phyloP scores from a whole-genome alignment of 53 echinoderm and acorn worm genomes.

The Mesocentrotus franciscanus region DNA sequence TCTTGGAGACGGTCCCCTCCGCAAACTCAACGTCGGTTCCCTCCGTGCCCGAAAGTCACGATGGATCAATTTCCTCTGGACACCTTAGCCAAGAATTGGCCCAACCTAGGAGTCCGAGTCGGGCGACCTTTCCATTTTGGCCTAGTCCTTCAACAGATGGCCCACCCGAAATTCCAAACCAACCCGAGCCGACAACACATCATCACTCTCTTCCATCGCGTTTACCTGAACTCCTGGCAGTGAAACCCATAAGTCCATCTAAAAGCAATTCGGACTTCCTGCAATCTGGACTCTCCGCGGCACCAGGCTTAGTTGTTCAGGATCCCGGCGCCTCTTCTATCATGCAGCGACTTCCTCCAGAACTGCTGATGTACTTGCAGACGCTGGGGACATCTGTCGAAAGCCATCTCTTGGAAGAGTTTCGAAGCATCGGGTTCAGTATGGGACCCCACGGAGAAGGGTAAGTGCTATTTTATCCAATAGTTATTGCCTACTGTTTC shows the following conservation, averaged over 20 bases:
- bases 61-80: background rate
- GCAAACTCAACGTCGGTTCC: background rate
- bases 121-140: background rate
- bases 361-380: constrained; percentile 14
- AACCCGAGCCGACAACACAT: background rate
- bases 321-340: background rate
- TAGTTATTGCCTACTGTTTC: background rate
- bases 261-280: background rate
- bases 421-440: constrained; percentile 41
- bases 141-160: background rate
- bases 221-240: background rate
- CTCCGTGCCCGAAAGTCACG: background rate
- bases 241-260: background rate
- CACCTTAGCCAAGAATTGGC: background rate
- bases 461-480: background rate
- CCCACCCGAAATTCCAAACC: background rate
- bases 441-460: constrained; percentile 39
- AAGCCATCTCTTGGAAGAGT: constrained; percentile 11
- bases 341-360: constrained; percentile 4
- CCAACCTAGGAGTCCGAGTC: background rate
- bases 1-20: background rate
- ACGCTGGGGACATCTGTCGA: constrained; percentile 38
- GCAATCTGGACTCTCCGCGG: background rate
- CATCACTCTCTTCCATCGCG: background rate
- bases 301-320: background rate